A percentile compares a stretch with the other conserved stretches of the same genome.
Evolutionary conservation across 23 tunicate genomes (phyloP).

Genomic region (Halocynthia aurantium): DNA sequence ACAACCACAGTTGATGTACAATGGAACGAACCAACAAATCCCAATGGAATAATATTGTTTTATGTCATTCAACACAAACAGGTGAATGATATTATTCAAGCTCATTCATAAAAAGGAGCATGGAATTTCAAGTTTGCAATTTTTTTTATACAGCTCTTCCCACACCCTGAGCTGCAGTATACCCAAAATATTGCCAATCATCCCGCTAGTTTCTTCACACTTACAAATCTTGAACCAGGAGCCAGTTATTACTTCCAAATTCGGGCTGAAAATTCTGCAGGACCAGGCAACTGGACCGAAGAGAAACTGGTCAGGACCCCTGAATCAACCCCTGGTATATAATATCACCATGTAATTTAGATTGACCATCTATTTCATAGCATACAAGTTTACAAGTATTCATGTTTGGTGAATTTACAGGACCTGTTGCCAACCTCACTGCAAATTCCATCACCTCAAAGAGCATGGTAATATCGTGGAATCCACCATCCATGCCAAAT

Average conservation of each 20-base stretch:
- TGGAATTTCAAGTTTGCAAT: neutral
- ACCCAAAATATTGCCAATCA: neutral
- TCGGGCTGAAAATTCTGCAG: slow-evolving; percentile 20
- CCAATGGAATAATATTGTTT: slow-evolving; percentile 25
- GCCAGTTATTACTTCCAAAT: slow-evolving; percentile 17
- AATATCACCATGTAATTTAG: neutral
- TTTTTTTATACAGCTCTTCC: neutral
- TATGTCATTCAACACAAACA: slow-evolving; percentile 22
- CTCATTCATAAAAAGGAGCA: neutral
- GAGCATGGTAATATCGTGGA: slow-evolving; percentile 20
- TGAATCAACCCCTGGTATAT: neutral
- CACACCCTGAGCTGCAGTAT: neutral
- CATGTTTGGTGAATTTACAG: neutral
- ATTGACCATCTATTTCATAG: neutral
- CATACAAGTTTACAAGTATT: neutral
- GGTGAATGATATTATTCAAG: neutral
- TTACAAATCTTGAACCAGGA: slow-evolving; percentile 21
- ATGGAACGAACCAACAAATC: slow-evolving; percentile 28
- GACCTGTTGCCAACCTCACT: slow-evolving; percentile 21
- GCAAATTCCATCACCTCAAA: slow-evolving; percentile 10
- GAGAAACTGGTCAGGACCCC: neutral
- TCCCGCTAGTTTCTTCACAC: neutral
- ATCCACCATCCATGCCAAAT: slow-evolving; percentile 34
- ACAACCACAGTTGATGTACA: neutral
- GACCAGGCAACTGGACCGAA: slow-evolving; percentile 19